Base-by-base conservation (phyloP, 2,888 invertebrate species). In the Cheilosia vulpina region DNA sequence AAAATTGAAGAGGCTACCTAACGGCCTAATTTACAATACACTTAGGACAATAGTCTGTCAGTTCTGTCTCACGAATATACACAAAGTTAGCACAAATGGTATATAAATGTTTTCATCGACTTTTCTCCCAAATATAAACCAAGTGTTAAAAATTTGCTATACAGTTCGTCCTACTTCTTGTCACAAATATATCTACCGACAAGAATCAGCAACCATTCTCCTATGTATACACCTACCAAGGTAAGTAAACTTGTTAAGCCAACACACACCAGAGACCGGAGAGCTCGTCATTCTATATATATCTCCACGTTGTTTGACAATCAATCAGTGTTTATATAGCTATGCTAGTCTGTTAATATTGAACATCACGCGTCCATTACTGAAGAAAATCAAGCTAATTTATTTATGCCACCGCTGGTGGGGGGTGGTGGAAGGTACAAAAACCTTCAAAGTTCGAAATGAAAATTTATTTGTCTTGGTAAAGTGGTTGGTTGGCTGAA, bases 391-490 rank as follows among this genome's bases (percentile, higher is more conserved):
- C 62, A 75, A 65, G 57, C 58, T 57, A 65, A 66, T 47, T 47
- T 58, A 66, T 65, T 75, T 47, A 66, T 58, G 47, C 55, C 57
- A 17, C 19, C 34, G 38, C 7, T 9, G 17, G 17, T 15, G 17
- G 7, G 13, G 45, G n/a, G 3, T 4, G 15, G 24, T 9, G 6
- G 31, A 9, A 31, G 31, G 9, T 9, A 63, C 55, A 63, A 52
- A 43, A 53, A 41, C n/a, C 41, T 41, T 27, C 34, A 55, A 72
- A 52, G 38, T 45, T 47, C 31, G 31, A 45, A 45, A 45, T 45
- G 17, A 53, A 58, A 47, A 66, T 66, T 66, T 75, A 65, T 75
- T 75, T 65, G 60, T 24, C 38, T 41, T 58, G 45, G 50, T 58
- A 19, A 63, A 75, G 65, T 47, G 38, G 45, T 38, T 65, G 47